These are phyloP conservation scores for Aphodius granarius DNA, from an alignment of 2,888 invertebrate genomes.

Conservation along the genomic window DNA sequence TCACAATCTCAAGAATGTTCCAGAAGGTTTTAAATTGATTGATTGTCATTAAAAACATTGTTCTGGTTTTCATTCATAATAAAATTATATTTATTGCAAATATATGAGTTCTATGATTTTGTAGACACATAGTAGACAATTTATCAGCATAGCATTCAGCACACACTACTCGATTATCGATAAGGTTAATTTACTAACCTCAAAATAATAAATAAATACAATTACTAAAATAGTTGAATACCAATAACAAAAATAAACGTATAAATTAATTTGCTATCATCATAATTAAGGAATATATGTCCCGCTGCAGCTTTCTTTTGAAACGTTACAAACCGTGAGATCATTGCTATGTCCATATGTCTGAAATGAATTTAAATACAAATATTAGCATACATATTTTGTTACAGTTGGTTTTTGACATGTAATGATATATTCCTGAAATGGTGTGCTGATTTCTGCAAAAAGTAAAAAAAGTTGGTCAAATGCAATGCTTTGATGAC, in stretches of 20 bases:
- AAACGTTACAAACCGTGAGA: neutral
- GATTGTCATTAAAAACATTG: too few species aligned
- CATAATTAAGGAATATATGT: neutral
- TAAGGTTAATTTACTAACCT: neutral
- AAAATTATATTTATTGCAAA: too few species aligned
- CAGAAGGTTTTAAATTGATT: neutral
- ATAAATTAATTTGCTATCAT: slow-evolving; percentile 1
- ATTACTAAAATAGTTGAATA: too few species aligned
- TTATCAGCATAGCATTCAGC: neutral
- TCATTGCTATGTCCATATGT: neutral
- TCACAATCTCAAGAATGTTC: neutral
- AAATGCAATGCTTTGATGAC: slow-evolving; percentile 35
- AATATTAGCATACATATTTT: neutral
- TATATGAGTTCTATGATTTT: too few species aligned
- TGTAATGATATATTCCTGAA: neutral
- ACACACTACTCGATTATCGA: neutral
- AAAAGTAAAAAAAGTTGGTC: neutral
- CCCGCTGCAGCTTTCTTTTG: neutral
- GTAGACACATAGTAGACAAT: too few species aligned
- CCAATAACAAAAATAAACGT: neutral
- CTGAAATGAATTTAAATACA: neutral
- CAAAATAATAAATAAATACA: neutral
- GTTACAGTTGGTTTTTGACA: neutral
- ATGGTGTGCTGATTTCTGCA: neutral
- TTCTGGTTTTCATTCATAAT: too few species aligned